phyloP scores from a whole-genome alignment of 1,140 invertebrate genomes.

The Macrobrachium rosenbergii region DNA sequence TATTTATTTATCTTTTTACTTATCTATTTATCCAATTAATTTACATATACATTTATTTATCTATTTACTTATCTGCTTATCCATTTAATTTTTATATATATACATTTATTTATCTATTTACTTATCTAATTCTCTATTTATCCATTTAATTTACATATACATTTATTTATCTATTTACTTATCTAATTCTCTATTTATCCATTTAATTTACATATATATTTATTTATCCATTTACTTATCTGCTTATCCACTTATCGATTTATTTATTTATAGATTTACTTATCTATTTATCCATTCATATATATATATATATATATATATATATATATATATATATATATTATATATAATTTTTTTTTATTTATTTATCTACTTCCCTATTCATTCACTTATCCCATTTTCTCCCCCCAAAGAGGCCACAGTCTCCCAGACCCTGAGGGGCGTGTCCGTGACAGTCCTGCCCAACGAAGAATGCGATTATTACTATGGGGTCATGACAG shows the following conservation, averaged over 20 bases:
- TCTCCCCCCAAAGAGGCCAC: constrained; percentile 13
- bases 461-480: constrained; percentile 62
- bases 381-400: neutral
- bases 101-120: neutral
- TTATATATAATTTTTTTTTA: no score
- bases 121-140: neutral
- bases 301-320: no score
- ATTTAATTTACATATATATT: no score
- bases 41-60: no score
- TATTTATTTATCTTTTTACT: no score
- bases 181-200: no score
- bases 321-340: no score
- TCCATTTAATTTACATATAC: no score
- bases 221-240: neutral
- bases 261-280: no score
- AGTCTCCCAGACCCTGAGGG: constrained; percentile 28
- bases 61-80: neutral
- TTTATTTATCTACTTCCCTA: neutral
- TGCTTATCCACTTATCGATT: neutral
- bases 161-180: neutral
- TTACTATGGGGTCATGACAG: constrained; percentile 63
- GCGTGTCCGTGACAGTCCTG: constrained; percentile 49
- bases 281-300: neutral
- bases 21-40: neutral
- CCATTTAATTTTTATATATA: no score